Evolutionary conservation across 2,888 invertebrate species (phyloP), one percentile per base, ranked within the genome.

Genomic region (Cactoblastis cactorum): DNA sequence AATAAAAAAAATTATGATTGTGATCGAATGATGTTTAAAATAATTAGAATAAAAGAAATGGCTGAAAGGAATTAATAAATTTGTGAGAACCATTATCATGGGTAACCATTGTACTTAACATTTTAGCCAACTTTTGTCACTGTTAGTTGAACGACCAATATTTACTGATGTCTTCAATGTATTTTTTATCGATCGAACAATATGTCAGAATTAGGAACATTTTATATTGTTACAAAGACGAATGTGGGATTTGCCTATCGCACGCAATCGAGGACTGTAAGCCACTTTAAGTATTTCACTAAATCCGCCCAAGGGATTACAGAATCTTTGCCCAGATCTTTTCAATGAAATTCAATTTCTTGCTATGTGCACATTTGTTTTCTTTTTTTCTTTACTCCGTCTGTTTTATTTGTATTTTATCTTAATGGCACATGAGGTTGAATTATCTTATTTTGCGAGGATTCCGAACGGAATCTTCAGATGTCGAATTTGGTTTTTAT

Each of bases 311-410:
- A 61, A 58, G 73, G 69, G 75, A 69, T 73, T 68, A 67, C 62
- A 67, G 67, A 76, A 81, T 83, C 82, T 76, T 69, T 73, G 74
- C 73, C 71, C 66, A 77, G 69, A 80, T 83, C 76, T 80, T 73
- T 82, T 77, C 80, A 80, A 77, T 80, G 77, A 77, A 82, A 81
- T 83, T 83, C 82, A 81, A 83, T 84, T 83, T 81, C 68, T 67
- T 71, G 69, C 59, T 72, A 74, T 73, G 69, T 64, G 71, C 67
- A 66, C 73, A 72, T 76, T 77, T 72, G 64, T 71, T 74, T 71
- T 37, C 9, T 70, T 69, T 69, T n/a, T 61, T 55, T 62, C 45
- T 56, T 54, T 52, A 60, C 59, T 58, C 59, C 64, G 65, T 69
- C 66, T 65, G 58, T 65, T 64, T 62, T 49, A 57, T 48, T 59